phyloP scores from a whole-genome alignment of 1,140 invertebrate genomes.

The Ctenoplectra terminalis region DNA sequence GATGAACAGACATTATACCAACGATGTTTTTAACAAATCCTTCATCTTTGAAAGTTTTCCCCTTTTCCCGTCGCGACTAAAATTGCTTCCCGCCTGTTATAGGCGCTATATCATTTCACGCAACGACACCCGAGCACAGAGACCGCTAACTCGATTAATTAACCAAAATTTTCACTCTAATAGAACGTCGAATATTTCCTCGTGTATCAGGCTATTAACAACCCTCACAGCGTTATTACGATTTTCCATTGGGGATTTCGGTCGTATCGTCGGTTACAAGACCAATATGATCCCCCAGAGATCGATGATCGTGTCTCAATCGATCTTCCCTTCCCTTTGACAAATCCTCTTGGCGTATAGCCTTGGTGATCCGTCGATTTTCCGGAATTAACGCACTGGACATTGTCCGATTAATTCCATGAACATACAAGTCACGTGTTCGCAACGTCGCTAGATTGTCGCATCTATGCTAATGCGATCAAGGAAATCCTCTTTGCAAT shows the following conservation, averaged over 20 bases:
- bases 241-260: not conserved
- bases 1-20: not conserved
- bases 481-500: not conserved
- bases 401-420: constrained; percentile 19
- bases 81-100: not conserved
- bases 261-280: not conserved
- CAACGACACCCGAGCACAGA: not conserved
- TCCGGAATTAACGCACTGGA: constrained; percentile 16
- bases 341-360: not conserved
- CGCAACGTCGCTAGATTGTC: not conserved
- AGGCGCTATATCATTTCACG: not conserved
- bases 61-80: not conserved
- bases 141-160: constrained; percentile 20
- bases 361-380: constrained; percentile 41
- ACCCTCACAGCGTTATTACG: not conserved
- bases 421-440: not conserved
- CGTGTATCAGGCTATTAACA: not conserved
- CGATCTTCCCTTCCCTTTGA: not conserved
- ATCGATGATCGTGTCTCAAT: not conserved
- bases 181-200: not conserved
- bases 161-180: not conserved
- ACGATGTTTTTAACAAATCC: too few relatives aligned
- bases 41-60: not conserved
- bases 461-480: not conserved
- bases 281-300: not conserved